A percentile compares a stretch with the other conserved stretches of the same genome.
These are phyloP conservation scores for Malachius bipustulatus DNA, from an alignment of 2,888 invertebrate genomes.

Conservation along the genomic window DNA sequence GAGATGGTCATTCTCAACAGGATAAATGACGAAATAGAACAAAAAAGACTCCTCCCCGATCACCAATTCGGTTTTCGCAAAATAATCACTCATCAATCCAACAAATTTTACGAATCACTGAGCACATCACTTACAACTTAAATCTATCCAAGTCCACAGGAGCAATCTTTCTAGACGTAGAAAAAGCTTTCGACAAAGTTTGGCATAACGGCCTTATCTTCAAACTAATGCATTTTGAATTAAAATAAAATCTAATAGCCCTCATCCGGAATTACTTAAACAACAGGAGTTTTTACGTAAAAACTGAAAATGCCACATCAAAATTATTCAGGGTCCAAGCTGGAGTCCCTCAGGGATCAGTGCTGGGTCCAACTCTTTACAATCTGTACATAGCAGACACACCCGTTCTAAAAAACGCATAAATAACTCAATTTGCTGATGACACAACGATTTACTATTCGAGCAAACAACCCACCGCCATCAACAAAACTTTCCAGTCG, in stretches of 20 bases:
- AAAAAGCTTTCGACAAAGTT: no score
- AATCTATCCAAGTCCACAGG: slow-evolving; percentile 2
- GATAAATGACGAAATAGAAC: slow-evolving; percentile 17
- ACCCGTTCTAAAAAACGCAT: slow-evolving; percentile 9
- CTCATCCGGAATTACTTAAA: slow-evolving; percentile 14
- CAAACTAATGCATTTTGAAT: slow-evolving; percentile 15
- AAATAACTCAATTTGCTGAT: slow-evolving; percentile 16
- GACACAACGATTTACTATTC: slow-evolving; percentile 19
- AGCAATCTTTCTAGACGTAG: slow-evolving; percentile 18
- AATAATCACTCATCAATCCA: slow-evolving; percentile 21
- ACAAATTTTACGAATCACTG: slow-evolving; percentile 20
- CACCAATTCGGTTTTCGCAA: slow-evolving; percentile 23
- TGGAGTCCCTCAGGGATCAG: slow-evolving; percentile 19
- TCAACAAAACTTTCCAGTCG: no score
- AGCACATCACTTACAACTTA: slow-evolving; percentile 13
- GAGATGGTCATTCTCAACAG: slow-evolving; percentile 17
- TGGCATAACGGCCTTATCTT: no score
- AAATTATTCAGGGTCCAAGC: slow-evolving; percentile 13
- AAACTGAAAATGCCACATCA: slow-evolving; percentile 9
- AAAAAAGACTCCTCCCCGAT: slow-evolving; percentile 12
- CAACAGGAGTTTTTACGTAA: slow-evolving; percentile 15
- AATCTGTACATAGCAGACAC: slow-evolving; percentile 15
- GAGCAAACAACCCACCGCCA: no score
- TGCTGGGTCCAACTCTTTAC: slow-evolving; percentile 16
- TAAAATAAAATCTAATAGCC: slow-evolving; percentile 12